Evolutionary conservation across 2,888 invertebrate genomes (phyloP), one percentile per base, ranked within the genome.

Genomic region (Panopea generosa): DNA sequence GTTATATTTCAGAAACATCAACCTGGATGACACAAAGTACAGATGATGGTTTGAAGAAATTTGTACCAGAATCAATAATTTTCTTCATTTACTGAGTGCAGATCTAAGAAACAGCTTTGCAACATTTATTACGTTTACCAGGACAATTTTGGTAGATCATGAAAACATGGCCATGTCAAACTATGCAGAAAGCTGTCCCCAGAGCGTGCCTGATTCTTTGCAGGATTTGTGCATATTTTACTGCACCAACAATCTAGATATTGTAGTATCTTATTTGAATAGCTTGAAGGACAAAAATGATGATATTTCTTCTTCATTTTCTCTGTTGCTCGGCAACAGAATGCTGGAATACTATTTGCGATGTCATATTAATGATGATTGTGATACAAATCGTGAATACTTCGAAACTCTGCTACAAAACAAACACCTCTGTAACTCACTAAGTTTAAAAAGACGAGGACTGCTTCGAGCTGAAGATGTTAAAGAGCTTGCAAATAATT

Each of bases 201-300:
- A 33, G 11, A 33, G 40, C 40, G 7, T n/a, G 29, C 73, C 73
- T 18, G 80, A 80, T 33, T 59, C 56, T 16, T 61, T 80, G 7
- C 80, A 77, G 56, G 70, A 80, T 45, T 50, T 80, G 47, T 80
- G 80, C 59, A 49, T 77, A n/a, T 77, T 66, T 26, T 80, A 74
- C 27, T 70, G 66, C 26, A 61, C 73, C 22, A 73, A 76, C 49
- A 53, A 80, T 59, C 26, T 73, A 33, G 60, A 80, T 27, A 45
- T 55, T 4, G 53, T 77, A 18, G 61, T 45, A 2, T 43, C 59
- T 9, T 29, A 52, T 18, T 38, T 67, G 24, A 26, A 50, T 6
- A 47, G 33, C 22, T 18, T n/a, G 26, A 43, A 43, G 0, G n/a
- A 55, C 2, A 24, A 53, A 16, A 62, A 18, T 26, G 67, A 67